Percentiles rank a stretch among this genome's conserved stretches.
These are phyloP conservation scores for Actenoides hombroni DNA, from an alignment of 2,113 vertebrate species.

Conservation along the genomic window DNA sequence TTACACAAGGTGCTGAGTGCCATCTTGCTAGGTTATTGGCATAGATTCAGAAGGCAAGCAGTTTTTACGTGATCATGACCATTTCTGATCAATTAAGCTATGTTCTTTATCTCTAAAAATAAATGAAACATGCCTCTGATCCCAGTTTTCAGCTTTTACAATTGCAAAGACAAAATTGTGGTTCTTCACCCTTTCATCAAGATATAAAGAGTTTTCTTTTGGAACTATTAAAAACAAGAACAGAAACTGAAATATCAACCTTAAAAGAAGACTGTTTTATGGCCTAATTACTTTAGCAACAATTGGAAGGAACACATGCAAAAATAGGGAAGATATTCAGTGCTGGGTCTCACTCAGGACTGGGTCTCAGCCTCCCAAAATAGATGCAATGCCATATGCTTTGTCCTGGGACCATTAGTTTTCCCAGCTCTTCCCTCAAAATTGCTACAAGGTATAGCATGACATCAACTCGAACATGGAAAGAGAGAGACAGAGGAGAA, in stretches of 20 bases:
- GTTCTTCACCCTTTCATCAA: background rate
- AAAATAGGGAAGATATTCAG: background rate
- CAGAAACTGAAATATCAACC: background rate
- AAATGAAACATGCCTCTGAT: background rate
- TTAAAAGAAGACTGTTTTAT: background rate
- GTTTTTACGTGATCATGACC: background rate
- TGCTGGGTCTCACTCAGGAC: background rate
- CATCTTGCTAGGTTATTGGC: background rate
- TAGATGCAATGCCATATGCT: background rate
- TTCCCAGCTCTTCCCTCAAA: background rate
- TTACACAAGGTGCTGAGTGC: background rate
- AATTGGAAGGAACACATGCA: background rate
- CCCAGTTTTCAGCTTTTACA: background rate
- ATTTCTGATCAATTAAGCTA: background rate
- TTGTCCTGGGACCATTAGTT: background rate
- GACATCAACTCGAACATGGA: background rate
- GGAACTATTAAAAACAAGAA: background rate
- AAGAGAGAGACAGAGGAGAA: background rate
- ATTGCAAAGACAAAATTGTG: background rate
- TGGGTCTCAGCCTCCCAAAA: background rate
- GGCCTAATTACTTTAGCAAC: background rate
- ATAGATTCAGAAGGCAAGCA: background rate
- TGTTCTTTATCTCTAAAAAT: background rate
- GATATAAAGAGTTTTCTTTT: background rate
- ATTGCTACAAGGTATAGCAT: background rate